Evolutionary conservation across 2,113 vertebrate species (phyloP).

Genomic region (Otocyon megalotis): DNA sequence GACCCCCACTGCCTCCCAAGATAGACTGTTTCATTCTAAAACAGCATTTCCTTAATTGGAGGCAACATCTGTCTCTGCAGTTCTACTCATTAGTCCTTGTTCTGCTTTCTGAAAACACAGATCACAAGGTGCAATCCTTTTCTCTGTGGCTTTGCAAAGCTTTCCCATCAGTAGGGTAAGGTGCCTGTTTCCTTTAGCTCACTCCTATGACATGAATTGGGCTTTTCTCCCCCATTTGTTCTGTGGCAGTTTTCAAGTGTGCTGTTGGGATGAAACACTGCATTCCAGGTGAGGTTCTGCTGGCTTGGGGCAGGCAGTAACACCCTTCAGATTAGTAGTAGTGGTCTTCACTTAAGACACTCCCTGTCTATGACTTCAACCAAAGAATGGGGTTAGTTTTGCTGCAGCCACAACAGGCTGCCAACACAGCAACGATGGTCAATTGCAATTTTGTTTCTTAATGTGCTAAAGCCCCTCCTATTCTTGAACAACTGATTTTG

Average conservation of each 20-base stretch:
- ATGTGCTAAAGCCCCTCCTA: neutral
- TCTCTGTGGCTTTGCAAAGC: neutral
- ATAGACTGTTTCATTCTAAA: slow-evolving; percentile 40
- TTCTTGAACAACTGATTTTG: slow-evolving; percentile 15
- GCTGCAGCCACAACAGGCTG: neutral
- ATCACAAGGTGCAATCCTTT: slow-evolving; percentile 18
- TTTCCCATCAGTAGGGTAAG: neutral
- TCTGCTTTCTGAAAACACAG: slow-evolving; percentile 57
- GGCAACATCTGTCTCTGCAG: slow-evolving; percentile 38
- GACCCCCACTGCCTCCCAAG: neutral
- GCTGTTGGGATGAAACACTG: slow-evolving; percentile 31
- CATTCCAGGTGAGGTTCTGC: neutral
- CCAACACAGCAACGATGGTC: neutral
- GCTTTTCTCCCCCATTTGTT: neutral
- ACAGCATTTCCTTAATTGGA: slow-evolving; percentile 64
- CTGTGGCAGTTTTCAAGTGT: neutral
- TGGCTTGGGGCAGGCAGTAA: neutral
- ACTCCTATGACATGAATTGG: neutral
- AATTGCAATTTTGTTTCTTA: neutral
- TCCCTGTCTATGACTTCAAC: neutral
- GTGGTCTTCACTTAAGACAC: neutral
- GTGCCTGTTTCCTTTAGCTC: neutral
- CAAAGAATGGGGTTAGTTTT: neutral
- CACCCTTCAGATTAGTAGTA: neutral
- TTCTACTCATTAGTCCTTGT: slow-evolving; percentile 37